Evolutionary conservation across 35 echinoderm and acorn worm genomes (phyloP).

Genomic region (Apostichopus californicus): DNA sequence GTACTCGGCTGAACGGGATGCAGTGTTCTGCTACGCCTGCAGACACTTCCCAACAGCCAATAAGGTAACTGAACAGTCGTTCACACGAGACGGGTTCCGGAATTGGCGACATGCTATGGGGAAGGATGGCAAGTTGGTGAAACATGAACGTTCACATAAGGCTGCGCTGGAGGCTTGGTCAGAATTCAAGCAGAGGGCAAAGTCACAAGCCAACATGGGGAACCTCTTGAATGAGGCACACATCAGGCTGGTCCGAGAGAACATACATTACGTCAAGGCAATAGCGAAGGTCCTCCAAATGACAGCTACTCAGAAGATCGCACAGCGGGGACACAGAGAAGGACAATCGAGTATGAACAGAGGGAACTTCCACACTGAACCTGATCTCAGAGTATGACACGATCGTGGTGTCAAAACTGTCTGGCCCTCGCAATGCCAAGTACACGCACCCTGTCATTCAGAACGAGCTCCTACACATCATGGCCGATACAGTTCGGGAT

Average conservation of each 20-base stretch:
- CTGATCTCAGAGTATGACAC: slow-evolving; percentile 26
- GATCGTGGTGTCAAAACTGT: background rate
- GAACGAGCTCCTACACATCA: slow-evolving; percentile 26
- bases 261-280: slow-evolving; percentile 31
- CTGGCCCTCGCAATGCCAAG: slow-evolving; percentile 42
- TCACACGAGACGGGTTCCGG: slow-evolving; percentile 20
- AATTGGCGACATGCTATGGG: slow-evolving; percentile 33
- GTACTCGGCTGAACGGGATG: slow-evolving; percentile 36
- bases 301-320: slow-evolving; percentile 51
- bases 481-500: slow-evolving; percentile 28
- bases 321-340: slow-evolving; percentile 32
- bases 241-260: background rate
- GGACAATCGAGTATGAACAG: slow-evolving; percentile 16
- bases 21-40: slow-evolving; percentile 62
- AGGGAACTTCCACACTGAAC: slow-evolving; percentile 3
- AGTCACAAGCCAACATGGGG: slow-evolving; percentile 17
- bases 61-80: slow-evolving; percentile 24
- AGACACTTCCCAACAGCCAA: slow-evolving; percentile 45
- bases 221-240: slow-evolving; percentile 28
- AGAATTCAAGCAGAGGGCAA: slow-evolving; percentile 14
- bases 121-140: slow-evolving; percentile 38
- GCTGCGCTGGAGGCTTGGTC: slow-evolving; percentile 47
- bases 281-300: slow-evolving; percentile 25
- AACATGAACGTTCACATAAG: slow-evolving; percentile 31
- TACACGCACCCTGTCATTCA: slow-evolving; percentile 19